Evolutionary conservation across 1,140 invertebrate genomes (phyloP).

Genomic region (Goniozus legneri): DNA sequence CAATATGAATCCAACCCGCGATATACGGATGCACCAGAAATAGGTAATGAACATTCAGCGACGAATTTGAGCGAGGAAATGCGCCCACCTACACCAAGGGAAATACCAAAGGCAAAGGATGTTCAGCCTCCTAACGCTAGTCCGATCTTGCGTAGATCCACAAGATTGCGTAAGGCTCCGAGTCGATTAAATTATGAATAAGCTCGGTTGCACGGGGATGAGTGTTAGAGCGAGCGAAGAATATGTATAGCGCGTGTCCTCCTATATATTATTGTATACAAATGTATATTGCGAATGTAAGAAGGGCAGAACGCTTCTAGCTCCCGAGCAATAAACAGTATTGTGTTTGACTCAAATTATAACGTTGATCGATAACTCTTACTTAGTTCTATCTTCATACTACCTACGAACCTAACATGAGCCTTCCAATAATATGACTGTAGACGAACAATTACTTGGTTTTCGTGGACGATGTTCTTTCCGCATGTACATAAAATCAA

Average conservation of each 20-base stretch:
- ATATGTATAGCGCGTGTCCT: too few species aligned
- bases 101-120: background rate
- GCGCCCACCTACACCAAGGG: background rate
- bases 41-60: background rate
- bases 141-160: background rate
- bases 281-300: too few species aligned
- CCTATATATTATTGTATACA: too few species aligned
- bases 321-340: too few species aligned
- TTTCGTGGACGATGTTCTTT: background rate
- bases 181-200: background rate
- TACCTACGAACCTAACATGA: background rate
- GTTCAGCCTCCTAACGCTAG: background rate
- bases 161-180: background rate
- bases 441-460: constrained; percentile 7
- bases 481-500: background rate
- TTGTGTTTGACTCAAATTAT: too few species aligned
- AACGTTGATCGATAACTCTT: too few species aligned
- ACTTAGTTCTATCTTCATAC: too few species aligned
- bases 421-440: constrained; percentile 20
- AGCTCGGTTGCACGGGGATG: background rate
- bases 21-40: background rate
- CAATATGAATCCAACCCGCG: background rate
- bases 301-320: too few species aligned
- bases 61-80: background rate
- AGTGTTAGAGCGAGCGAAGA: too few species aligned